Conservation (phyloP, 53 echinoderm and acorn worm species). For the Holothuria leucospilota region DNA sequence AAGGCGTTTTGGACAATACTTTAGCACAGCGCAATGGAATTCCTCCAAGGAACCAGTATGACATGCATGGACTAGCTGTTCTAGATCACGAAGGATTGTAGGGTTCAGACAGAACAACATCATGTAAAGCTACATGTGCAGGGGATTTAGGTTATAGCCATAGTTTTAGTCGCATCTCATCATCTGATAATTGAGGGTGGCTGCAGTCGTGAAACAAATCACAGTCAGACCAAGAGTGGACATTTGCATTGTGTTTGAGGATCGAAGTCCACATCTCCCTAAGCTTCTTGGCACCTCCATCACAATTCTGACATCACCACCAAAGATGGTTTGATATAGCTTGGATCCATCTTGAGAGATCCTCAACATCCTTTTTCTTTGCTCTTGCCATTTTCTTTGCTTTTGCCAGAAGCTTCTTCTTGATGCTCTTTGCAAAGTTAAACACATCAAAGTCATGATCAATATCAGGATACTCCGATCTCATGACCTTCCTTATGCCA, state of each 20-base stretch:
- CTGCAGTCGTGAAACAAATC: constrained; percentile 39
- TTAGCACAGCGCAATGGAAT: constrained; percentile 39
- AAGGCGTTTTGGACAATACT: constrained; percentile 56
- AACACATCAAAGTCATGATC: constrained; percentile 37
- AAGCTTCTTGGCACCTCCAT: constrained; percentile 12
- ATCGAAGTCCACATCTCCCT: constrained; percentile 64
- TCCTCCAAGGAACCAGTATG: constrained; percentile 59
- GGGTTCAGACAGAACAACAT: constrained; percentile 45
- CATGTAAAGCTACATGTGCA: constrained; percentile 42
- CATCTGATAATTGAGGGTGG: constrained; percentile 22
- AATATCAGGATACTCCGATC: constrained; percentile 13
- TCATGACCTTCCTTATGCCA: constrained; percentile 26
- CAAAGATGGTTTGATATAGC: too few species aligned
- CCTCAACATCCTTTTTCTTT: constrained; percentile 23
- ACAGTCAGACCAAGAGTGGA: constrained; percentile 35
- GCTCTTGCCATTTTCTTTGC: constrained; percentile 10
- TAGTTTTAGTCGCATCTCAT: constrained; percentile 10
- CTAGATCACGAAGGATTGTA: too few species aligned
- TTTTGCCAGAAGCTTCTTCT: too few species aligned
- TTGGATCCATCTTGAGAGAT: constrained; percentile 50
- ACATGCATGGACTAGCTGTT: too few species aligned
- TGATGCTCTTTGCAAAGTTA: constrained; percentile 41
- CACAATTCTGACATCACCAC: constrained; percentile 45
- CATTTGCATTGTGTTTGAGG: constrained; percentile 43
- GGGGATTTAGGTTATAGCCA: constrained; percentile 47